phyloP scores from a whole-genome alignment of 2,888 invertebrate genomes.

The Acronicta alni region DNA sequence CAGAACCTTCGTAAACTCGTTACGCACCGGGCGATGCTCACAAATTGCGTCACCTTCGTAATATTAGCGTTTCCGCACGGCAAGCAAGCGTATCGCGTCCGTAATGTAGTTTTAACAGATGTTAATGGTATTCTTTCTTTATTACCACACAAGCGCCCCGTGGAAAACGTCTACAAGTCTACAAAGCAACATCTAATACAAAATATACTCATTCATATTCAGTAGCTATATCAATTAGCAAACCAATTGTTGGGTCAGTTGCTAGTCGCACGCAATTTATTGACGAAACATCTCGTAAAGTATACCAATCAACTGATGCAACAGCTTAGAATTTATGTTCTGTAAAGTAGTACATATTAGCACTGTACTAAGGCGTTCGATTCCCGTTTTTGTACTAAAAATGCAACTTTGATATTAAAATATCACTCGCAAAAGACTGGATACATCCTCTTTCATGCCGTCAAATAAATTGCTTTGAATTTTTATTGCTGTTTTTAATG shows the following conservation, averaged over 20 bases:
- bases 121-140: constrained; percentile 79
- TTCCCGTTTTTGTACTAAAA: constrained; percentile 29
- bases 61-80: constrained; percentile 70
- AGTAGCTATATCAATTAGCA: constrained; percentile 37
- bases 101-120: constrained; percentile 87
- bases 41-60: constrained; percentile 75
- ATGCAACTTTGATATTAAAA: constrained; percentile 22
- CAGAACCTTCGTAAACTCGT: constrained; percentile 52
- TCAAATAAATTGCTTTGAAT: constrained; percentile 43
- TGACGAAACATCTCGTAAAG: constrained; percentile 41
- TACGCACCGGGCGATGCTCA: constrained; percentile 49
- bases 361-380: constrained; percentile 19
- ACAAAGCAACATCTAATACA: constrained; percentile 34
- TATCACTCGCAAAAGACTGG: constrained; percentile 5
- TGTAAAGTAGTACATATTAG: constrained; percentile 24
- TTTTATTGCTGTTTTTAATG: constrained; percentile 26
- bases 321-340: constrained; percentile 26
- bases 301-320: constrained; percentile 19
- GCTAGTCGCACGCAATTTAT: constrained; percentile 36
- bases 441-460: constrained; percentile 15
- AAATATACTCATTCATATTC: constrained; percentile 39
- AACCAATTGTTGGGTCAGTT: constrained; percentile 31
- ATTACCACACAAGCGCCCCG: constrained; percentile 46
- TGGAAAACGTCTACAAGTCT: constrained; percentile 53
- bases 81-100: constrained; percentile 76